These are phyloP conservation scores for Myiotriccus ornatus DNA, from an alignment of 2,797 vertebrate genomes.

Conservation along the genomic window DNA sequence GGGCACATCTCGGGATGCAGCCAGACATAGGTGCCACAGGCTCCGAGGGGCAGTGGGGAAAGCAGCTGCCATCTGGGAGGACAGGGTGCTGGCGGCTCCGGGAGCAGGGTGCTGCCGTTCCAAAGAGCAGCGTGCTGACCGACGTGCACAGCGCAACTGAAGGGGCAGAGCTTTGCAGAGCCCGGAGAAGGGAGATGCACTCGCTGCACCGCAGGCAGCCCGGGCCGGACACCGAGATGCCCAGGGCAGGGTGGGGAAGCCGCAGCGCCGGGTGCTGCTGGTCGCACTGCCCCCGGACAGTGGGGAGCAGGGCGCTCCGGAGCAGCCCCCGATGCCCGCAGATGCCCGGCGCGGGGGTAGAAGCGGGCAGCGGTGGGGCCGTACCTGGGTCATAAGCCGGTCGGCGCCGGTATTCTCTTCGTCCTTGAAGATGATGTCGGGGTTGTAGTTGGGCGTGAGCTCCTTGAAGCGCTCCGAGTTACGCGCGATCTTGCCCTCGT, in stretches of 20 bases:
- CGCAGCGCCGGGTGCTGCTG: background rate
- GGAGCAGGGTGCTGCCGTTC: background rate
- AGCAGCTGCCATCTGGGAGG: background rate
- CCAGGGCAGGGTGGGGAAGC: background rate
- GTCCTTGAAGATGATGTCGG: conserved; percentile 99
- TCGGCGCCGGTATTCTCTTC: conserved; percentile 96
- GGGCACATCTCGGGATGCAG: background rate
- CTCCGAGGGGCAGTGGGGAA: background rate
- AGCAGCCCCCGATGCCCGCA: background rate
- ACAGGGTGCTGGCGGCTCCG: background rate
- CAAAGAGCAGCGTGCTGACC: background rate
- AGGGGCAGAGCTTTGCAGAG: background rate
- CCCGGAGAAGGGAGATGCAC: background rate
- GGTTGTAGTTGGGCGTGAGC: conserved; percentile 95
- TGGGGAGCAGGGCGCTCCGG: background rate
- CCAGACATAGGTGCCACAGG: background rate
- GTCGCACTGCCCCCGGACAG: background rate
- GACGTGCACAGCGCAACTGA: background rate
- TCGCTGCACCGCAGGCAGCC: background rate
- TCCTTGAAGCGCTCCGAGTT: conserved; percentile 95
- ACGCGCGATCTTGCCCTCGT: conserved; percentile 94
- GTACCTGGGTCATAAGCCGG: conserved; percentile 94
- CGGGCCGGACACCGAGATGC: background rate
- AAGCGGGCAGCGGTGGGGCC: background rate
- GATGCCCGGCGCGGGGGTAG: background rate